A percentile compares a stretch with the other conserved stretches of the same genome.
These are phyloP conservation scores for Otolemur garnettii DNA, from an alignment of 2,113 vertebrate species.

Conservation along the genomic window DNA sequence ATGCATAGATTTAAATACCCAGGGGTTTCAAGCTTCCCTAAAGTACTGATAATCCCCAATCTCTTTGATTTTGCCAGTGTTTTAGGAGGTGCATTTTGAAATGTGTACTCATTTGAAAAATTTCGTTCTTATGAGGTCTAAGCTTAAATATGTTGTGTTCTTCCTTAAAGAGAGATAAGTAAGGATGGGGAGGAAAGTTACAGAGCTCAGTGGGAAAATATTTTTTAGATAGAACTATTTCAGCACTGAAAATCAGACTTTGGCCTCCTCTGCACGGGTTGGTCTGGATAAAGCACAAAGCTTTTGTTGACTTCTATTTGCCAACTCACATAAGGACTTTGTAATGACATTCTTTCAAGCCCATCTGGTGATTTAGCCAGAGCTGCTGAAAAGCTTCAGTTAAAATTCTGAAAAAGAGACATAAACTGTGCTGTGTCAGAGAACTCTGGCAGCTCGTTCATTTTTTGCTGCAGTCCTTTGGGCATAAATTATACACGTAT, in stretches of 20 bases:
- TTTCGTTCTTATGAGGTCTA: not conserved
- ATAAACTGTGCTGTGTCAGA: slow-evolving; percentile 65
- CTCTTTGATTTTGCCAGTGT: slow-evolving; percentile 17
- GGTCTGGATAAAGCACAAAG: slow-evolving; percentile 65
- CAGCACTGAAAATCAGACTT: not conserved
- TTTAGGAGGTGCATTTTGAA: not conserved
- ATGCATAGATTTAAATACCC: not conserved
- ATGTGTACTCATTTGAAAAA: slow-evolving; percentile 4
- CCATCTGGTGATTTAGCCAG: slow-evolving; percentile 71
- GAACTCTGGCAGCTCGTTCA: slow-evolving; percentile 59
- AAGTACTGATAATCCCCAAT: not conserved
- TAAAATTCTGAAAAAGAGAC: slow-evolving; percentile 71
- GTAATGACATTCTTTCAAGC: slow-evolving; percentile 69
- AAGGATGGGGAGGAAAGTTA: not conserved
- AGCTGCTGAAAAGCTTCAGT: slow-evolving; percentile 73
- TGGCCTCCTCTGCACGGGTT: not conserved
- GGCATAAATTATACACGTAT: slow-evolving; percentile 54
- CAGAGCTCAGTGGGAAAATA: not conserved
- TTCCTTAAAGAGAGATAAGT: not conserved
- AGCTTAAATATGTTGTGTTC: not conserved
- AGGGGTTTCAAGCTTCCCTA: not conserved
- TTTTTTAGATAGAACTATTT: slow-evolving; percentile 50
- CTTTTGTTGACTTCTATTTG: slow-evolving; percentile 66
- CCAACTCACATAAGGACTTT: slow-evolving; percentile 63
- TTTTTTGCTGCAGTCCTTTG: slow-evolving; percentile 58